These are phyloP conservation scores for Spondyliosoma cantharus DNA, from an alignment of 2,797 vertebrate genomes.

Conservation along the genomic window DNA sequence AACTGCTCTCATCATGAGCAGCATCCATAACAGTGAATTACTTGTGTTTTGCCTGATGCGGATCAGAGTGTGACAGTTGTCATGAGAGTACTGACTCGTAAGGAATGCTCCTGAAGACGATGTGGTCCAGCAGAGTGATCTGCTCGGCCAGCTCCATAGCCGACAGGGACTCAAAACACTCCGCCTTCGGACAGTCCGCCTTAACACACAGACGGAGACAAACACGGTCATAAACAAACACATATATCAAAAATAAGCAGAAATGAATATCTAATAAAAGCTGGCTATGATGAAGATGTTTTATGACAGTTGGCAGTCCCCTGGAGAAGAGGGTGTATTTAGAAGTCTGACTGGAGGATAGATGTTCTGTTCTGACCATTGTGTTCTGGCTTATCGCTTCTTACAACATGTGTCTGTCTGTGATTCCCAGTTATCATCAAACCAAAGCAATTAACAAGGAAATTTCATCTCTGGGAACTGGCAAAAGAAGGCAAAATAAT, in stretches of 20 bases:
- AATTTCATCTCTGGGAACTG: constrained; percentile 7
- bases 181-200: constrained; percentile 90
- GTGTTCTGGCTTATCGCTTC: constrained; percentile 5
- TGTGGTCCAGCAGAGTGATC: constrained; percentile 95
- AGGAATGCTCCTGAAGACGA: constrained; percentile 96
- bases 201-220: constrained; percentile 63
- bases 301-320: constrained; percentile 51
- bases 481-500: background rate
- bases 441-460: background rate
- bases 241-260: constrained; percentile 20
- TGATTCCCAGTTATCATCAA: background rate
- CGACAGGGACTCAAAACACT: constrained; percentile 94
- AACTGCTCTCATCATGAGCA: background rate
- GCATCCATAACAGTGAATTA: constrained; percentile 1
- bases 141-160: constrained; percentile 98
- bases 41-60: constrained; percentile 22
- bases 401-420: constrained; percentile 20
- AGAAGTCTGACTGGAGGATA: constrained; percentile 17
- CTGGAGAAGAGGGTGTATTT: constrained; percentile 31
- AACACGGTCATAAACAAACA: constrained; percentile 17
- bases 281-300: constrained; percentile 34
- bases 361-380: constrained; percentile 9
- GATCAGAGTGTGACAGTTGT: background rate
- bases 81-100: constrained; percentile 90
- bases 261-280: constrained; percentile 55